Conservation (phyloP, 2,888 invertebrate species). For the Itoplectis maculator region DNA sequence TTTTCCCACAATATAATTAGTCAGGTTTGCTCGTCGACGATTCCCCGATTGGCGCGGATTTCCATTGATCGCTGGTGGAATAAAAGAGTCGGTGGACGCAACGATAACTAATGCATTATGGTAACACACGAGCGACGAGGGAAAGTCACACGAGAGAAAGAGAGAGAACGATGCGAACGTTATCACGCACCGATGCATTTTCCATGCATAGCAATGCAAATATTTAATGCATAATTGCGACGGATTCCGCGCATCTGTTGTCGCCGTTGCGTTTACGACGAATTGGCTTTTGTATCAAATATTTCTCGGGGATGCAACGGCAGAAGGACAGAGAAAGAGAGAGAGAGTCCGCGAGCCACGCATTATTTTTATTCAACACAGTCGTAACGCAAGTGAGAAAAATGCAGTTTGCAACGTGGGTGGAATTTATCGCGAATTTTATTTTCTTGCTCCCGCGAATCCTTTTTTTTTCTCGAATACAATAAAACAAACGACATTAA, state of each 20-base stretch:
- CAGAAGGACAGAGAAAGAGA: too few species aligned
- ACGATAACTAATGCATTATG: background rate
- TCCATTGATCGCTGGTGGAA: background rate
- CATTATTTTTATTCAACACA: too few species aligned
- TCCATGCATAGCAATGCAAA: slow-evolving; percentile 66
- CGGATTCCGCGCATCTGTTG: slow-evolving; percentile 6
- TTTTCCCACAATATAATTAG: too few species aligned
- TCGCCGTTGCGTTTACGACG: slow-evolving; percentile 3
- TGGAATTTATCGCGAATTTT: too few species aligned
- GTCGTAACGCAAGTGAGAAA: too few species aligned
- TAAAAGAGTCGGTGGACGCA: background rate
- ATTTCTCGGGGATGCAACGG: background rate
- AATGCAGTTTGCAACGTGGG: too few species aligned
- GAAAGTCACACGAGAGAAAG: slow-evolving; percentile 3
- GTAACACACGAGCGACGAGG: background rate
- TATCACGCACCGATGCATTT: slow-evolving; percentile 60
- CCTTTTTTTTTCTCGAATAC: too few species aligned
- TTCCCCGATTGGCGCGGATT: too few species aligned
- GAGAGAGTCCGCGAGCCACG: too few species aligned
- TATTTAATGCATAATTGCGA: slow-evolving; percentile 58
- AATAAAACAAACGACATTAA: too few species aligned
- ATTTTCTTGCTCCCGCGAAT: too few species aligned
- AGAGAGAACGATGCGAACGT: slow-evolving; percentile 39
- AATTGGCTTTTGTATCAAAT: slow-evolving; percentile 23
- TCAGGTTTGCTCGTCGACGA: too few species aligned